Base-by-base conservation (phyloP, 2,888 invertebrate genomes). In the Polietes domitor region DNA sequence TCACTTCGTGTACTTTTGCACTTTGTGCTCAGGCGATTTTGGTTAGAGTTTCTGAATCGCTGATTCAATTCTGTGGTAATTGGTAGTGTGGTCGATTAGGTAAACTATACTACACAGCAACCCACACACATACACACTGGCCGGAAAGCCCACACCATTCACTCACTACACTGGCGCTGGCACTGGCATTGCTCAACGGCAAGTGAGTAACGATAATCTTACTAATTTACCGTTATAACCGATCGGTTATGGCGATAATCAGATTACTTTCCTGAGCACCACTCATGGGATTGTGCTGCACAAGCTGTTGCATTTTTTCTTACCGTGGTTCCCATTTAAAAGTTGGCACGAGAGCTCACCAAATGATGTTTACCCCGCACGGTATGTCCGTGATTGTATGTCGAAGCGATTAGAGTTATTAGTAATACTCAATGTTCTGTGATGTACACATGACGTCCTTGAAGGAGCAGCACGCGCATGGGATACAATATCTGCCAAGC, bases 61-160 rank as follows among this genome's bases (percentile, higher is more conserved):
- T 82, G 82, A 79, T 82, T 80, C 73, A 80, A 82, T 85, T 82
- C 77, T 77, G 80, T 70, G 85, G 85, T 83, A 83, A 83, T 83
- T 76, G 77, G 72, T 76, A 70, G 72, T 82, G 77, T 73, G 80
- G 74, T 80, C 80, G 80, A 85, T 83, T 83, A 80, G 74, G 71
- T 80, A 55, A 72, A 84, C 43, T 32, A 55, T 79, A 80, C 47
- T 15, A n/a, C 41, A 43, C 43, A 41, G 17, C n/a, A 6, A 65
- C 65, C 26, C 41, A 32, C n/a, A n/a, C n/a, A n/a, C n/a, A 37
- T 37, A 12, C 9, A 43, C 26, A 41, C 17, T 26, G 24, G 68
- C 43, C 68, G 12, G 68, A 32, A 21, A 68, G 21, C 68, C 17
- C 55, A 55, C 55, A 21, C 21, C 21, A 55, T 55, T 21, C 24